Base-by-base conservation (phyloP, 2,888 invertebrate species). In the Drosophila planitibia region DNA sequence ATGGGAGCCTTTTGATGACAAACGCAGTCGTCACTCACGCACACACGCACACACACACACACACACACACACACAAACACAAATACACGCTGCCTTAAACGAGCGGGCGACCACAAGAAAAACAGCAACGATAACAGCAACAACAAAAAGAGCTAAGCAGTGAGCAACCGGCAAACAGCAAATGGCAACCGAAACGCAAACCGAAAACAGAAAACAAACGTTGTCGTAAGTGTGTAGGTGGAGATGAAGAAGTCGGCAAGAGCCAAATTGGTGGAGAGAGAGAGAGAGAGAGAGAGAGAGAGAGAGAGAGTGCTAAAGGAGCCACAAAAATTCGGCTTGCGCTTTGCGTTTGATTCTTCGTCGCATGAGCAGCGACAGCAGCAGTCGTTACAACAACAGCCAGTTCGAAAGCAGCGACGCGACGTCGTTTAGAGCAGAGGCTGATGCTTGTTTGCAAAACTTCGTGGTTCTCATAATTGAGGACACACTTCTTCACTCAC, bases 391-490 rank as follows among this genome's bases (percentile, higher is more conserved):
- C 28, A 67, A 47, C 59, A 66, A 53, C 41, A 66, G 47, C 35
- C 37, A 57, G 57, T 52, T 22, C 41, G 12, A 61, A 72, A 69
- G 73, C 68, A 52, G 74, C 64, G 64, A 68, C 60, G 63, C 63
- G 41, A 41, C 39, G 55, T 54, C 51, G 52, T 54, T 60, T 63
- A 35, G 28, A 53, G 64, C 68, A 63, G 49, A 39, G 58, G 37
- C 71, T 77, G 81, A 66, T 62, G 79, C 74, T 77, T 80, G 82
- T 84, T 81, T 86, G 85, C 61, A 74, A 74, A 87, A 76, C 64
- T 75, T 83, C 78, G 85, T 85, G 85, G 87, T 86, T 87, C 83
- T 89, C 89, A 87, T 89, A 89, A 87, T 86, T 89, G 89, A 84
- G 87, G 89, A 86, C 81, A 76, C 67, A 74, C 70, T 76, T 44